Conservation (phyloP, 2,113 vertebrate genomes). For the Hippocampus comes region DNA sequence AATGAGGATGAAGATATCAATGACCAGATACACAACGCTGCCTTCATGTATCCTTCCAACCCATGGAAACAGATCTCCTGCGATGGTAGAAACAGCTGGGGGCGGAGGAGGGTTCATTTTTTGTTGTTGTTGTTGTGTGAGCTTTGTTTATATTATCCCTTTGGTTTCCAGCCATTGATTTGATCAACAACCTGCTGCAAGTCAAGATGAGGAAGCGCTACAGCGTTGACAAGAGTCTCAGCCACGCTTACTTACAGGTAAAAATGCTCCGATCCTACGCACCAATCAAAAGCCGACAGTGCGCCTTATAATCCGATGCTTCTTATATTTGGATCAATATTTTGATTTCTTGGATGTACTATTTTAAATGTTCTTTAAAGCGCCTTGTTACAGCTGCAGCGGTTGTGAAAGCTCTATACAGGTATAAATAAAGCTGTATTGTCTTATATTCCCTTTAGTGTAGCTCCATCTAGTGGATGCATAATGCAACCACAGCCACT, state of each 20-base stretch:
- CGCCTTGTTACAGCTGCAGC: no score
- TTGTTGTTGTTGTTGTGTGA: not conserved
- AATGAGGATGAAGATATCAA: conserved; percentile 93
- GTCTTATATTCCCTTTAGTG: not conserved
- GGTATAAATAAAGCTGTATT: no score
- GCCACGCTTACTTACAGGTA: conserved; percentile 88
- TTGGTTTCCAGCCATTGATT: conserved; percentile 77
- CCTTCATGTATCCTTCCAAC: conserved; percentile 89
- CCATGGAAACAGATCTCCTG: conserved; percentile 86
- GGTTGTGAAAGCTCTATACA: no score
- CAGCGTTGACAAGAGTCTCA: conserved; percentile 91
- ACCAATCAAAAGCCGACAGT: no score
- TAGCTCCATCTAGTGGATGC: no score
- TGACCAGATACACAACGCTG: conserved; percentile 91
- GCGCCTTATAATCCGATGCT: no score
- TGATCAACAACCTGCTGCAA: conserved; percentile 92
- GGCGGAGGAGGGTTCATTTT: not conserved
- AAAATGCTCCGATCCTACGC: not conserved
- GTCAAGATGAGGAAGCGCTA: conserved; percentile 94
- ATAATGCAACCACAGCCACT: no score
- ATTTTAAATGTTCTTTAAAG: no score
- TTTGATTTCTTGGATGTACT: no score
- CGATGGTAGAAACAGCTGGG: conserved; percentile 70
- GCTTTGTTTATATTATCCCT: not conserved
- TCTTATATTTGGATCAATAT: not conserved